Base-by-base conservation (phyloP, 2,797 vertebrate species). In the Hemitrygon akajei region DNA sequence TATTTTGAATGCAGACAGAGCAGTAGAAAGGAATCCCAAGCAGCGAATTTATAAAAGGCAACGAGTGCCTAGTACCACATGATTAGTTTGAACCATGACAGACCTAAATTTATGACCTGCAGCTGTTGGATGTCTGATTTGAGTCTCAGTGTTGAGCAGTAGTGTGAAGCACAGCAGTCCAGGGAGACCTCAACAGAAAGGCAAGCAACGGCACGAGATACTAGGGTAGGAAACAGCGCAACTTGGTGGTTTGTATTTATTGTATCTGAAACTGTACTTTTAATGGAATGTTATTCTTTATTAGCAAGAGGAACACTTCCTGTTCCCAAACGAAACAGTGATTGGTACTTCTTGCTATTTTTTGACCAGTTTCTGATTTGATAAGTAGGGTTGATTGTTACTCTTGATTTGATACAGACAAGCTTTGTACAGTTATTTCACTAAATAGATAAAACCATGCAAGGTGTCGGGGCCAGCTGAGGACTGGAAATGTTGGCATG, bases 81-180 rank as follows among this genome's bases (percentile, higher is more conserved):
- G 95, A 95, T 95, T 93, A 94, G 94, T 94, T 94, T 63, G 95
- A 95, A 92, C 95, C 94, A 94, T 94, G 95, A 94, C 95, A 95
- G 95, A 93, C 94, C 95, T 95, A 96, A 95, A 97, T 97, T 97
- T 97, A 97, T 97, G 96, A 95, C 96, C 94, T 95, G 96, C 97
- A 97, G 97, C 97, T 98, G 97, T 97, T 97, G 95, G 96, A 94
- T 94, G 95, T 96, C 96, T 97, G 96, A 96, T 96, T 96, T 96
- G 96, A 96, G 94, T 77, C 95, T 95, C 95, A 84, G 95, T 94
- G 96, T 97, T 96, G 95, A 94, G 94, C 95, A 95, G 89, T 93
- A 79, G 7, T 66, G 11, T 91, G 93, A 96, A 94, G 94, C 95
- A 93, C 34, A 95, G 94, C 94, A 96, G 94, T 93, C 93, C 94